phyloP scores from a whole-genome alignment of 2,113 vertebrate species.

The Aix galericulata region DNA sequence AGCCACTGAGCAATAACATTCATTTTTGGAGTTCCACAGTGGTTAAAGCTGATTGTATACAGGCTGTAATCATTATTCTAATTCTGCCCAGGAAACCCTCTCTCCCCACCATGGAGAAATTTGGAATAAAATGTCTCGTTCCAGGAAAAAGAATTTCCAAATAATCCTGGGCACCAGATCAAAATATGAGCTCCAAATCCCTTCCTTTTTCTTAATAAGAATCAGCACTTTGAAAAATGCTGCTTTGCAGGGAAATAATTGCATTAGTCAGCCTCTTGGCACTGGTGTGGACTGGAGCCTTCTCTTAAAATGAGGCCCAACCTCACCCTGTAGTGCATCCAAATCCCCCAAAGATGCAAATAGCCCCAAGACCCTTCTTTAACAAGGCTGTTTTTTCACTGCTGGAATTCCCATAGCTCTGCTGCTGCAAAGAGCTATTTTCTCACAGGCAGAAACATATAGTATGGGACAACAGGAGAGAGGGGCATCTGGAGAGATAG shows the following conservation, averaged over 20 bases:
- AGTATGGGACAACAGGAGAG: not conserved
- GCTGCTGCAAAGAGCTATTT: not conserved
- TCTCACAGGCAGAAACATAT: not conserved
- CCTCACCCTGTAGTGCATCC: constrained; percentile 18
- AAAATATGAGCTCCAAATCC: constrained; percentile 62
- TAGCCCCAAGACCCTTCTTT: not conserved
- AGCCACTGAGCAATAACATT: constrained; percentile 55
- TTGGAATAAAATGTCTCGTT: constrained; percentile 72
- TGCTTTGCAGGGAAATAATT: constrained; percentile 64
- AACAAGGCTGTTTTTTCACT: not conserved
- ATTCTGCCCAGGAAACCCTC: constrained; percentile 69
- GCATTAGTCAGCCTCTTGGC: constrained; percentile 67
- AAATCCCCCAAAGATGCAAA: constrained; percentile 6
- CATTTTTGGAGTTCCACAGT: constrained; percentile 63
- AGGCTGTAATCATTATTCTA: constrained; percentile 70
- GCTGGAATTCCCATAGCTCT: not conserved
- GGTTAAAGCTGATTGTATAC: constrained; percentile 64
- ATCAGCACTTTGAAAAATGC: constrained; percentile 69
- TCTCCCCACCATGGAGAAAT: constrained; percentile 63
- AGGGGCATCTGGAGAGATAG: not conserved
- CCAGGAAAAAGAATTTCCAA: constrained; percentile 74
- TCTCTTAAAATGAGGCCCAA: constrained; percentile 57
- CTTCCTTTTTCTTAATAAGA: constrained; percentile 74
- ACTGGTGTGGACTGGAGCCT: constrained; percentile 1
- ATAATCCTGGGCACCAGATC: constrained; percentile 66